Conservation (phyloP, 1,140 invertebrate species). For the Anadara kagoshimensis region DNA sequence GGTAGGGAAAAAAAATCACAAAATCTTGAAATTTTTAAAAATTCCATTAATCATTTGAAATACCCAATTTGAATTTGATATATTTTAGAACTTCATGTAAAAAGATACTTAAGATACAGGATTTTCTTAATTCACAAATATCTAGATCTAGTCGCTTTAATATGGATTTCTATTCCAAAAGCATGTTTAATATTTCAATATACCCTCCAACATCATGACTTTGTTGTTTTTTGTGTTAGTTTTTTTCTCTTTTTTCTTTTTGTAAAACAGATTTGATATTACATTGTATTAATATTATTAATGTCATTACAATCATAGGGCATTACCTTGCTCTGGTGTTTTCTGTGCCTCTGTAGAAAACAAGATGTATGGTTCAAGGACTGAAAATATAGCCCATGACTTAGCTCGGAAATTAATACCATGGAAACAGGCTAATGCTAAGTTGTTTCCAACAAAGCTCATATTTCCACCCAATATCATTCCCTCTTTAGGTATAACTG, state of each 20-base stretch:
- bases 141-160: too few relatives aligned
- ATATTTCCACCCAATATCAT: slow-evolving; percentile 88
- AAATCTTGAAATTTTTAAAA: too few relatives aligned
- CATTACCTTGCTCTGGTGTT: slow-evolving; percentile 60
- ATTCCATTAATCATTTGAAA: too few relatives aligned
- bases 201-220: not conserved
- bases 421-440: slow-evolving; percentile 97
- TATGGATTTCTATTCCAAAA: too few relatives aligned
- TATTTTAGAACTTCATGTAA: too few relatives aligned
- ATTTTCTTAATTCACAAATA: too few relatives aligned
- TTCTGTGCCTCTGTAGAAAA: slow-evolving; percentile 94
- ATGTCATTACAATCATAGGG: too few relatives aligned
- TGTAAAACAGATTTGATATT: too few relatives aligned
- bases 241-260: not conserved
- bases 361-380: slow-evolving; percentile 94
- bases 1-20: too few relatives aligned
- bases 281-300: too few relatives aligned
- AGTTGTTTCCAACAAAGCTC: slow-evolving; percentile 89
- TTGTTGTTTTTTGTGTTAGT: not conserved
- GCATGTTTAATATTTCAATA: not conserved
- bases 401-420: slow-evolving; percentile 98
- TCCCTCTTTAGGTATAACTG: slow-evolving; percentile 81
- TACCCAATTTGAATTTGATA: too few relatives aligned
- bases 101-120: too few relatives aligned
- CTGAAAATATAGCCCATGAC: slow-evolving; percentile 95